Evolutionary conservation across 2,113 vertebrate genomes (phyloP).

Genomic region (Toxotes chatareus): DNA sequence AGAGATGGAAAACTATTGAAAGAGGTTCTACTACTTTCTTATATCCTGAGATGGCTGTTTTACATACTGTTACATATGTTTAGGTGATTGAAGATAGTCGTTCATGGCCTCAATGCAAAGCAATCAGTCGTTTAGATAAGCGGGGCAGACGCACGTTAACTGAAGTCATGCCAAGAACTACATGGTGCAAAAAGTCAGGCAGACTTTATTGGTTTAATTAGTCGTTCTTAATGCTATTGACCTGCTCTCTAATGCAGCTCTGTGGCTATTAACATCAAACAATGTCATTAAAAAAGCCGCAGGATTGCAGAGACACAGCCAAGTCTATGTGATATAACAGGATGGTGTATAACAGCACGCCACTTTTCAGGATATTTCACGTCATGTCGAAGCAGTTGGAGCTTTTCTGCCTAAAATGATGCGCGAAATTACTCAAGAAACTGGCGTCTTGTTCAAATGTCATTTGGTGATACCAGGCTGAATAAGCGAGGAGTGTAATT

Average conservation of each 20-base stretch:
- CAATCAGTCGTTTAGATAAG: slow-evolving; percentile 43
- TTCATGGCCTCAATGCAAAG: slow-evolving; percentile 25
- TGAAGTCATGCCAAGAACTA: slow-evolving; percentile 34
- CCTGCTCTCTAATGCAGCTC: slow-evolving; percentile 37
- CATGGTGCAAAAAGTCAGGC: slow-evolving; percentile 40
- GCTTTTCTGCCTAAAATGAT: too few relatives aligned
- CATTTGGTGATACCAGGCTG: not conserved
- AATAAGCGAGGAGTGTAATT: slow-evolving; percentile 45
- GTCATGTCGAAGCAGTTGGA: too few relatives aligned
- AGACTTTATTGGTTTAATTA: slow-evolving; percentile 72
- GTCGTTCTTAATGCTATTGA: slow-evolving; percentile 64
- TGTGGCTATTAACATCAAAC: slow-evolving; percentile 56
- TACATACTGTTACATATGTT: slow-evolving; percentile 17
- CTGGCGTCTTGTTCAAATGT: too few relatives aligned
- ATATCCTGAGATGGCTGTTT: not conserved
- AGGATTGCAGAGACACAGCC: slow-evolving; percentile 23
- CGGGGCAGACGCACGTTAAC: slow-evolving; percentile 49
- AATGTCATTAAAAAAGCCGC: slow-evolving; percentile 40
- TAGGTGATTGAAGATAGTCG: slow-evolving; percentile 25
- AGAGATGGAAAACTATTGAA: not conserved
- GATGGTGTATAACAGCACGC: too few relatives aligned
- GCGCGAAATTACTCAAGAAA: too few relatives aligned
- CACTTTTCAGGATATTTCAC: too few relatives aligned
- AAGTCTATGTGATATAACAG: slow-evolving; percentile 35
- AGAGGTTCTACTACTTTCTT: not conserved